A percentile compares a stretch with the other conserved stretches of the same genome.
These are phyloP conservation scores for Brachylomia viminalis DNA, from an alignment of 2,888 invertebrate genomes.

Conservation along the genomic window DNA sequence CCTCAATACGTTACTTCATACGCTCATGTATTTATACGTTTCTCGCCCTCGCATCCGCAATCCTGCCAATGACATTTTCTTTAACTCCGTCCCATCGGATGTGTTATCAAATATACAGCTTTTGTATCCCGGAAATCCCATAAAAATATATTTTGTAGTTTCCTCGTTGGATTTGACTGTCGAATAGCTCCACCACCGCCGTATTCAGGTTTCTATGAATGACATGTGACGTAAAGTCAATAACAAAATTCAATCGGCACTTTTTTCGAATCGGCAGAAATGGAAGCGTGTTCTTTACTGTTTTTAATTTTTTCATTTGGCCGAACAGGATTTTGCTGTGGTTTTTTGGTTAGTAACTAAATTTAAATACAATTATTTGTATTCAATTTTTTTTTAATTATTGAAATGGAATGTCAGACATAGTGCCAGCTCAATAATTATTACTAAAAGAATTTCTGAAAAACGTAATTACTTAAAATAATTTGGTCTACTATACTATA, in stretches of 20 bases:
- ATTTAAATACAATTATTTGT: constrained; percentile 6
- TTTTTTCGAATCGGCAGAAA: constrained; percentile 58
- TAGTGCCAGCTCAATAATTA: no score
- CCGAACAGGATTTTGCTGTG: constrained; percentile 7
- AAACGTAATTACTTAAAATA: neutral
- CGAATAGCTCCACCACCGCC: constrained; percentile 22
- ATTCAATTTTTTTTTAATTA: neutral
- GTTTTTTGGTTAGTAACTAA: constrained; percentile 20
- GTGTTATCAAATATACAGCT: constrained; percentile 32
- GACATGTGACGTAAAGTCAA: constrained; percentile 61
- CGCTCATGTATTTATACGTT: constrained; percentile 19
- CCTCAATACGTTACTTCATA: neutral
- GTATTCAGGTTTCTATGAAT: constrained; percentile 45
- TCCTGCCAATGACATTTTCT: constrained; percentile 42
- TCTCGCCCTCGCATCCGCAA: constrained; percentile 23
- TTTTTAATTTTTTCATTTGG: constrained; percentile 55
- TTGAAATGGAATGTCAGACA: neutral
- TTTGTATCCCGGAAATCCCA: constrained; percentile 6
- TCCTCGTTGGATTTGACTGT: constrained; percentile 19
- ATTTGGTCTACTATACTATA: neutral
- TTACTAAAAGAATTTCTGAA: neutral
- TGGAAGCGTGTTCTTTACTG: constrained; percentile 52
- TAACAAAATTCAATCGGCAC: constrained; percentile 62
- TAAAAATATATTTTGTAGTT: constrained; percentile 28
- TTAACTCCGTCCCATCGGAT: constrained; percentile 24